phyloP scores from a whole-genome alignment of 2,113 vertebrate species.

The Megaceryle torquata region DNA sequence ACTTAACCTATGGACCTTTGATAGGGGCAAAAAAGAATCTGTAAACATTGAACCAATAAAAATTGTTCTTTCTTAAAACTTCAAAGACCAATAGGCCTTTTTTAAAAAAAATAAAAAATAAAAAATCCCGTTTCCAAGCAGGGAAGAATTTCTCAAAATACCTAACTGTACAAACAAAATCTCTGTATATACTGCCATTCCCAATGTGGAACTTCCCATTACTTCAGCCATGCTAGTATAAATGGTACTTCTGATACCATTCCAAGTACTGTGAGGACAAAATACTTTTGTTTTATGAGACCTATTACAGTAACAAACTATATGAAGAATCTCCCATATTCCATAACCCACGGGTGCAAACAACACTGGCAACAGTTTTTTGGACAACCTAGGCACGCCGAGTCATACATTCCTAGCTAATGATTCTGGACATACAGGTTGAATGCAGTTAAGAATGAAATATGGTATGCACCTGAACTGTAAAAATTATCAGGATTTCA shows the following conservation, averaged over 20 bases:
- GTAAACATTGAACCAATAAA: not conserved
- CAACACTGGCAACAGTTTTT: not conserved
- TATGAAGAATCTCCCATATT: not conserved
- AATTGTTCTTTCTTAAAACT: slow-evolving; percentile 6
- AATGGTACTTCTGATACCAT: not conserved
- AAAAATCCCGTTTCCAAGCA: not conserved
- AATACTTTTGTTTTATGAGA: not conserved
- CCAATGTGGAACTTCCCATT: not conserved
- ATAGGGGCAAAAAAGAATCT: not conserved
- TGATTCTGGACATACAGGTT: not conserved
- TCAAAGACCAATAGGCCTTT: not conserved
- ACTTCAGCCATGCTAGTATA: not conserved
- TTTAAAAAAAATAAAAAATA: not conserved
- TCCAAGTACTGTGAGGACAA: not conserved
- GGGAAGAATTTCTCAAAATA: not conserved
- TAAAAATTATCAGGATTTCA: slow-evolving; percentile 23
- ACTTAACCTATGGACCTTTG: not conserved
- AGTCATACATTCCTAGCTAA: not conserved
- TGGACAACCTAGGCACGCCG: not conserved
- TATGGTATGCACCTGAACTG: not conserved
- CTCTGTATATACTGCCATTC: not conserved
- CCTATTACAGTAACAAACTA: not conserved
- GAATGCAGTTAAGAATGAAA: not conserved
- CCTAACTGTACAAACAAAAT: not conserved
- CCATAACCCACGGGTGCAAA: not conserved